Evolutionary conservation across 2,888 invertebrate genomes (phyloP).

Genomic region (Colostygia pectinataria): DNA sequence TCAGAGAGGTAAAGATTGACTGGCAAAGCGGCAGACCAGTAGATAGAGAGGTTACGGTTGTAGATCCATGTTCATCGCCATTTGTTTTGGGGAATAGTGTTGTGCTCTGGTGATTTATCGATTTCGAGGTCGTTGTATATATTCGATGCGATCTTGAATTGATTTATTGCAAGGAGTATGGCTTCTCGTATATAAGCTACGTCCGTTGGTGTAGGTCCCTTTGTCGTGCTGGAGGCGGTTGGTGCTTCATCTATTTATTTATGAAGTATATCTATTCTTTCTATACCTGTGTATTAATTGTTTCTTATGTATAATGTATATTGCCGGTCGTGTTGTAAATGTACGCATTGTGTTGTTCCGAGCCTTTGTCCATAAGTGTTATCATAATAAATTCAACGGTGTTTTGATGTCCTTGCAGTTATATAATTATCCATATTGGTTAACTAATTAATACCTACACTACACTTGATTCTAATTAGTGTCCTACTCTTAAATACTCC

Average conservation of each 20-base stretch:
- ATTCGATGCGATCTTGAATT: slow-evolving; percentile 29
- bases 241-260: slow-evolving; percentile 80
- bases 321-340: slow-evolving; percentile 67
- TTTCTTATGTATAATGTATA: slow-evolving; percentile 65
- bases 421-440: too few relatives aligned
- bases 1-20: slow-evolving; percentile 92
- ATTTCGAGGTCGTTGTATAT: slow-evolving; percentile 36
- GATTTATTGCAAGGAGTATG: slow-evolving; percentile 39
- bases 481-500: too few relatives aligned
- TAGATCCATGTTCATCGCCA: slow-evolving; percentile 72
- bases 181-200: slow-evolving; percentile 50
- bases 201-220: slow-evolving; percentile 68
- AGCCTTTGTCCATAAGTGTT: neutral
- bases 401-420: neutral
- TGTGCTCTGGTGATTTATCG: slow-evolving; percentile 40
- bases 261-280: slow-evolving; percentile 59
- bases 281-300: slow-evolving; percentile 65
- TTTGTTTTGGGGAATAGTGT: slow-evolving; percentile 57
- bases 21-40: slow-evolving; percentile 51
- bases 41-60: slow-evolving; percentile 74
- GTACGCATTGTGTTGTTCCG: slow-evolving; percentile 53
- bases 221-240: slow-evolving; percentile 71
- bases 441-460: too few relatives aligned
- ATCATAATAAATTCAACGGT: neutral
- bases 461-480: too few relatives aligned